These are phyloP conservation scores for Gymnodraco acuticeps DNA, from an alignment of 2,797 vertebrate species.

Conservation along the genomic window DNA sequence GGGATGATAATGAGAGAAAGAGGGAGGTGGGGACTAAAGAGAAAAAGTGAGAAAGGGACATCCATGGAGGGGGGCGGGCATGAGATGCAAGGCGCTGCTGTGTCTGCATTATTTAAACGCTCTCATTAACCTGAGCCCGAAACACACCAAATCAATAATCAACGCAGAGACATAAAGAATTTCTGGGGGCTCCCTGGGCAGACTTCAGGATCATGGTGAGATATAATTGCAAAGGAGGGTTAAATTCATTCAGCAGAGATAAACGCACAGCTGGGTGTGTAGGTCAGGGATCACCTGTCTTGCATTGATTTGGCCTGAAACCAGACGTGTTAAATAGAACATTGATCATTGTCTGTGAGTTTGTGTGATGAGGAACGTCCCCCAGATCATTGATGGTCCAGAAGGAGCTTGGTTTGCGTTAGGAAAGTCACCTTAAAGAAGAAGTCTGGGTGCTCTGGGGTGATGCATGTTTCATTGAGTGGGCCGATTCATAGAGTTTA, in stretches of 20 bases:
- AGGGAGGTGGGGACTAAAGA: conserved; percentile 7
- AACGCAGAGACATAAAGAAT: conserved; percentile 55
- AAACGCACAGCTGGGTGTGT: conserved; percentile 36
- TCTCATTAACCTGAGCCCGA: conserved; percentile 77
- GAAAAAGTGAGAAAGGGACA: conserved; percentile 9
- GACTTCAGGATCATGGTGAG: conserved; percentile 36
- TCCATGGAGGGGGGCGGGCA: neutral
- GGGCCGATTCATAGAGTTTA: neutral
- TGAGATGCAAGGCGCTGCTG: conserved; percentile 37
- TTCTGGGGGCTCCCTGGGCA: conserved; percentile 31
- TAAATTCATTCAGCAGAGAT: conserved; percentile 58
- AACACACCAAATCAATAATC: conserved; percentile 70
- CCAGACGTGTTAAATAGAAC: conserved; percentile 58
- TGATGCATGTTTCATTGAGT: neutral
- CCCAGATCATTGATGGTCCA: conserved; percentile 19
- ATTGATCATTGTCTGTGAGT: conserved; percentile 40
- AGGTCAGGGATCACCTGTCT: conserved; percentile 52
- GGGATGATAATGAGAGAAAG: conserved; percentile 10
- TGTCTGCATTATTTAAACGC: conserved; percentile 81
- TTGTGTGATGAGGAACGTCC: conserved; percentile 34
- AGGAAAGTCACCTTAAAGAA: conserved; percentile 36
- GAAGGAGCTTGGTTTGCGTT: conserved; percentile 33
- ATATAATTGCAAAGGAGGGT: conserved; percentile 45
- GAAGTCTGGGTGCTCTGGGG: neutral
- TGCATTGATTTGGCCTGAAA: conserved; percentile 58